phyloP scores from a whole-genome alignment of 2,113 vertebrate species.

The Rhea pennata region DNA sequence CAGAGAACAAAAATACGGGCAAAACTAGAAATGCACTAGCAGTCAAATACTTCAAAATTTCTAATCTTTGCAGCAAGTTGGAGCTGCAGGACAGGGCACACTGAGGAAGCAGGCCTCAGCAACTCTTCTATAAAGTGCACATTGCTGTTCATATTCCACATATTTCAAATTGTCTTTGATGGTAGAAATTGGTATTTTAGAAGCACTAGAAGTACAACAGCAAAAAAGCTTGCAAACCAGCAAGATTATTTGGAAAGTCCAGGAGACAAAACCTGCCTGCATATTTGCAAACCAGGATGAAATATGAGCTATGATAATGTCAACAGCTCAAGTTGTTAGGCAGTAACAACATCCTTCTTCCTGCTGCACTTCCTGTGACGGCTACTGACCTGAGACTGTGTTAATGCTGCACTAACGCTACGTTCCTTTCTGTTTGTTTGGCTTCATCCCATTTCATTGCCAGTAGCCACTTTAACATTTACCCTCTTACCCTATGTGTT shows the following conservation, averaged over 20 bases:
- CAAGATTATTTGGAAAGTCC: not conserved
- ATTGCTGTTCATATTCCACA: not conserved
- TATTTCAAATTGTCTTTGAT: not conserved
- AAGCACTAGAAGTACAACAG: not conserved
- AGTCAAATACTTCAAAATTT: not conserved
- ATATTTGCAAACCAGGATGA: not conserved
- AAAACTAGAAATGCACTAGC: not conserved
- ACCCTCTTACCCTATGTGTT: not conserved
- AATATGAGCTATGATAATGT: not conserved
- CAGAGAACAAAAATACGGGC: not conserved
- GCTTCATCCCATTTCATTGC: not conserved
- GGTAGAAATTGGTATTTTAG: not conserved
- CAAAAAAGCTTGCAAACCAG: not conserved
- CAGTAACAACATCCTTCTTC: not conserved
- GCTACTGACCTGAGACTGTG: not conserved
- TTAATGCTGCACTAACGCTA: not conserved
- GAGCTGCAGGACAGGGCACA: rapidly evolving
- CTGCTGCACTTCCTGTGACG: not conserved
- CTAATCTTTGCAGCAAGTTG: not conserved
- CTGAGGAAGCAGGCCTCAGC: not conserved
- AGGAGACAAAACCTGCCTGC: not conserved
- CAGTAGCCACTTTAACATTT: not conserved
- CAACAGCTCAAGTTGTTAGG: not conserved
- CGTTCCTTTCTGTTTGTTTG: not conserved
- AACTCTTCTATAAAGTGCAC: not conserved